Evolutionary conservation across 2,797 vertebrate genomes (phyloP), one percentile per base, ranked within the genome.

Genomic region (Tadarida brasiliensis): DNA sequence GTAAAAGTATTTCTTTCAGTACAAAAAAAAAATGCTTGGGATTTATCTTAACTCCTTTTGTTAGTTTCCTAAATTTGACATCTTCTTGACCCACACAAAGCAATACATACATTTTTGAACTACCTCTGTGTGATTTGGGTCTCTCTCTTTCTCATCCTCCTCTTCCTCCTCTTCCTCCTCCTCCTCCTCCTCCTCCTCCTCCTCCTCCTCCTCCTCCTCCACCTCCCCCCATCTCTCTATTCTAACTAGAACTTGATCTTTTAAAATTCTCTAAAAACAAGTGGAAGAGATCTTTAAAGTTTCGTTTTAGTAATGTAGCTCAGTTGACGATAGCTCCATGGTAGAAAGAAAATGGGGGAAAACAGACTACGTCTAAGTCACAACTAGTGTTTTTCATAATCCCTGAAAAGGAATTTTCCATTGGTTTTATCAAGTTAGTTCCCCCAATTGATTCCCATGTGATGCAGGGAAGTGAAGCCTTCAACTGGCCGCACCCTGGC

Each of bases 11-110:
- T 57, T 83, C 39, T 87, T 94, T 35, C 26, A 56, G 2, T 82
- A 2, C 10, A 49, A 68, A 47, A 74, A 63, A 39, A 67, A n/a
- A 73, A 80, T 44, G 16, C 33, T 44, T 59, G 86, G 57, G 63
- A 91, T 77, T 91, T 30, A 54, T 39, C 12, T 59, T 73, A 76
- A 71, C 24, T 44, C 14, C 17, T 68, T 90, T 77, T 26, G 16
- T 61, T 47, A n/a, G n/a, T 88, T 93, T 86, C 70, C 68, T 94
- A 74, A 81, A 94, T 57, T 33, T 77, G 51, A 19, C 71, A 65
- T 88, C n/a, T 95, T 89, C 74, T 77, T 92, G 59, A 85, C 4
- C 35, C 15, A 71, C 11, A 59, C 12, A 78, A 85, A 84, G 12
- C 70, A 86, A n/a, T 24, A 51, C 19, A 71, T 65, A 70, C 19